Percentiles rank a stretch among this genome's conserved stretches.
Conservation (phyloP, 1,140 invertebrate species). For the Drosophila asahinai region DNA sequence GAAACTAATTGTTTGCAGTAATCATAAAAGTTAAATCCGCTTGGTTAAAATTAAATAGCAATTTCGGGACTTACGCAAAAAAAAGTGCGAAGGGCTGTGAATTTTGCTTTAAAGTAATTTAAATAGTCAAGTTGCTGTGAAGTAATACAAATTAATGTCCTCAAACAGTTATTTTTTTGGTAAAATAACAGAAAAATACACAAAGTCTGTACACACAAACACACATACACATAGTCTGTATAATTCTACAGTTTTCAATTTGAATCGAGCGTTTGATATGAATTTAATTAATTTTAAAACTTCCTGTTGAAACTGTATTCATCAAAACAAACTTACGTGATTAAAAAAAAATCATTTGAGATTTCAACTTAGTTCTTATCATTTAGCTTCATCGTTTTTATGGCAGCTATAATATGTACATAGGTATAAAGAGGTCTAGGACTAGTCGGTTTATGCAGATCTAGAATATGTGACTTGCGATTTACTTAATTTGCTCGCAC, state of each 20-base stretch:
- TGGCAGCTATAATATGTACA: no score
- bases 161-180: no score
- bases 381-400: no score
- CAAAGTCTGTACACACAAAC: neutral
- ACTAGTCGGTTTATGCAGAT: neutral
- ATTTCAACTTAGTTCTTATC: no score
- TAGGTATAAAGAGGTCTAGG: neutral
- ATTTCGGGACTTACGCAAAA: constrained; percentile 22
- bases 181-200: neutral
- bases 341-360: no score
- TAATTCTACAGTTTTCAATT: neutral
- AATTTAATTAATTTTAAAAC: no score
- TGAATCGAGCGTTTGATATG: no score
- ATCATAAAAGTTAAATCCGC: constrained; percentile 24
- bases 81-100: constrained; percentile 38
- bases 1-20: constrained; percentile 50
- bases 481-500: no score
- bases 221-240: neutral
- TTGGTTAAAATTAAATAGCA: constrained; percentile 22
- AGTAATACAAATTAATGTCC: constrained; percentile 1
- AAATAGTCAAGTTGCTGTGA: constrained; percentile 10
- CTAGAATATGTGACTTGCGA: neutral
- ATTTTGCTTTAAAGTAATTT: constrained; percentile 13
- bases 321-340: no score
- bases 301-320: no score